Conservation (phyloP, 2,888 invertebrate species). For the Bellardia pandia region DNA sequence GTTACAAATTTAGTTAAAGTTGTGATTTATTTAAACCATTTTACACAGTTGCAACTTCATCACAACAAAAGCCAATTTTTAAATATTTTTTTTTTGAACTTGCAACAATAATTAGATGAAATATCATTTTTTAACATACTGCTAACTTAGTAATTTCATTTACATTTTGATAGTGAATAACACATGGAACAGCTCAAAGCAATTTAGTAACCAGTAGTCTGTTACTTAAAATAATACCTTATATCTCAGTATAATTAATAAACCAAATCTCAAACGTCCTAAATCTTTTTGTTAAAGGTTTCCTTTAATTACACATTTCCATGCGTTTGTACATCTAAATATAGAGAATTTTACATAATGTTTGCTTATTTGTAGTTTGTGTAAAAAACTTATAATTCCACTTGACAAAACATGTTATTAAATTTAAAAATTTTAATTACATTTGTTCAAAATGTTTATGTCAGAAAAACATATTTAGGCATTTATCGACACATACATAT, state of each 20-base stretch:
- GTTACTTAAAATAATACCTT: background rate
- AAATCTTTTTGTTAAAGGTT: background rate
- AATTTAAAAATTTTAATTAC: conserved; percentile 53
- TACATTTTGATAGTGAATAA: no score
- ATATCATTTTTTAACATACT: no score
- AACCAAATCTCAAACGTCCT: no score
- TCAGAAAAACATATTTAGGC: background rate
- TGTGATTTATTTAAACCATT: conserved; percentile 28
- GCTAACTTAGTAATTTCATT: no score
- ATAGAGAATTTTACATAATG: background rate
- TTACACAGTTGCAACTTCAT: background rate
- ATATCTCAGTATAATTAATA: no score
- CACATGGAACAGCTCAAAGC: no score
- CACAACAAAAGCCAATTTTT: no score
- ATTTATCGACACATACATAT: background rate
- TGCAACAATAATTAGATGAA: no score
- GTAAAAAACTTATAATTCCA: conserved; percentile 10
- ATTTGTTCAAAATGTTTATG: conserved; percentile 15
- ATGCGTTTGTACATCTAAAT: no score
- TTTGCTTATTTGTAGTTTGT: background rate
- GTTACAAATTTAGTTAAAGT: conserved; percentile 21
- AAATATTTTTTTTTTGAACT: no score
- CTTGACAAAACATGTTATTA: conserved; percentile 53
- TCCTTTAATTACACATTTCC: background rate
- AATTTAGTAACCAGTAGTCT: no score